A percentile compares a stretch with the other conserved stretches of the same genome.
Conservation (phyloP, 2,797 vertebrate species). For the Sebastes iracundus region DNA sequence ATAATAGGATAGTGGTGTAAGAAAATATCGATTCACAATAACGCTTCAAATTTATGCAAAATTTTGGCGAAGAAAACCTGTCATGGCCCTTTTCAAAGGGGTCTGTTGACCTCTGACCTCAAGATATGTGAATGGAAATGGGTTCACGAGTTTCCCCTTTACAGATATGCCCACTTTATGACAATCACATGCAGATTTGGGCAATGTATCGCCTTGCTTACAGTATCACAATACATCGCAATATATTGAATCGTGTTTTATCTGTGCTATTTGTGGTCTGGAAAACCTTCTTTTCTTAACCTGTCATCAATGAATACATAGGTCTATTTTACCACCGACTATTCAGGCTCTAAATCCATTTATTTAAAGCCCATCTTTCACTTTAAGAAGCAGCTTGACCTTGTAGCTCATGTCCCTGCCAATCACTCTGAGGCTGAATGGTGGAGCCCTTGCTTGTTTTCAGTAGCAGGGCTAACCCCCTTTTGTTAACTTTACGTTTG, state of each 20-base stretch:
- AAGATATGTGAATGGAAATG: no score
- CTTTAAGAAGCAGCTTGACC: constrained; percentile 37
- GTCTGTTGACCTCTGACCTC: no score
- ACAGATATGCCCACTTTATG: no score
- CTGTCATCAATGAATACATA: not conserved
- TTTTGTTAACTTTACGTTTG: constrained; percentile 53
- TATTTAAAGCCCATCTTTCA: constrained; percentile 25
- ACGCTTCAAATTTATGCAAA: accelerated
- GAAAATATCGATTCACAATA: no score
- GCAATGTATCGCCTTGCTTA: no score
- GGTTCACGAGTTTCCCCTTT: no score
- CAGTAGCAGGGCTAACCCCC: not conserved
- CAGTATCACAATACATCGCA: no score
- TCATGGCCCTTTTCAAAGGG: no score
- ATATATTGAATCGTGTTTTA: no score
- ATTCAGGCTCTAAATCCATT: constrained; percentile 5
- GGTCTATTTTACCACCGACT: not conserved
- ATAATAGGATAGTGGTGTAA: no score
- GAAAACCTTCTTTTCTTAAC: not conserved
- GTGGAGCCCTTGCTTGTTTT: constrained; percentile 23
- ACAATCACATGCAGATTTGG: no score
- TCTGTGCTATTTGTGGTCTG: not conserved
- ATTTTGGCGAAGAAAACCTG: no score
- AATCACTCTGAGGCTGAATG: constrained; percentile 44
- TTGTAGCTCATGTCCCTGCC: constrained; percentile 33